These are phyloP conservation scores for Drosophila fungiperda DNA, from an alignment of 2,888 invertebrate species.

Conservation along the genomic window DNA sequence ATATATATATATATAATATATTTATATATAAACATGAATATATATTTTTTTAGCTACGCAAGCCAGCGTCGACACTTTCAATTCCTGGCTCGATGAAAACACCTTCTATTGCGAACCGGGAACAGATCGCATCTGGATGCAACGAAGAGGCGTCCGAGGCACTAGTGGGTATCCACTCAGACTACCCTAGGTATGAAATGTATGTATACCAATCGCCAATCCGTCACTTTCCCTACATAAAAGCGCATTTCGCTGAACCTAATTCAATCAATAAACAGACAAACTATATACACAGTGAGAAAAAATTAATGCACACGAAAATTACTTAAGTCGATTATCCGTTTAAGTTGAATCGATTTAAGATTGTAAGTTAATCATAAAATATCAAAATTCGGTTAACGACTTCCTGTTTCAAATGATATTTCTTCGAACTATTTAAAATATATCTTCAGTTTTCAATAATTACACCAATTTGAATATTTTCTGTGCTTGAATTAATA, in stretches of 20 bases:
- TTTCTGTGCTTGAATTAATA: not conserved
- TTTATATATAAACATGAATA: not conserved
- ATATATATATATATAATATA: not conserved
- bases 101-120: constrained; percentile 87
- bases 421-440: not conserved
- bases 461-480: not conserved
- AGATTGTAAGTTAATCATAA: not conserved
- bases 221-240: constrained; percentile 13
- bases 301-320: not conserved
- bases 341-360: too few species aligned
- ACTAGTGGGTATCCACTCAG: constrained; percentile 95
- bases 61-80: constrained; percentile 98
- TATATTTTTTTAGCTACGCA: constrained; percentile 91
- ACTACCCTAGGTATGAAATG: constrained; percentile 89
- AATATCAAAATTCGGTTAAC: not conserved
- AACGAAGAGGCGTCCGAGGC: constrained; percentile 95
- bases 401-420: not conserved
- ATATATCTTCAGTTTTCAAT: not conserved
- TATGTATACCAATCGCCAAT: constrained; percentile 76
- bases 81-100: constrained; percentile 97
- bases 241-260: constrained; percentile 16
- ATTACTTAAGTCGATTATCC: not conserved
- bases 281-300: not conserved
- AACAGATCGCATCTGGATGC: constrained; percentile 87
- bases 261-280: not conserved